Evolutionary conservation across 64 coral and sea anemone genomes (phyloP).

Genomic region (Trachythela sp.): DNA sequence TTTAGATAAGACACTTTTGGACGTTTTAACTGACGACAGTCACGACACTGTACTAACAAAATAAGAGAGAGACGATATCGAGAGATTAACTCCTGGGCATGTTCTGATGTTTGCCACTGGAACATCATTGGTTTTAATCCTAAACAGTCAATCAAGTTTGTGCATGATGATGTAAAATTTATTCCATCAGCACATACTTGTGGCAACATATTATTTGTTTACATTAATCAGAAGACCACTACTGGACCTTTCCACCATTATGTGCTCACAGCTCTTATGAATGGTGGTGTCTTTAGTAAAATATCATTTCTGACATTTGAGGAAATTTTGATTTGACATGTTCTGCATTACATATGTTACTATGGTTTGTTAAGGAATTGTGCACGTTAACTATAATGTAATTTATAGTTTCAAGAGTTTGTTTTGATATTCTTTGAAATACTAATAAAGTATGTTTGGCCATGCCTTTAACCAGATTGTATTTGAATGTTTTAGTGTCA

Average conservation of each 20-base stretch:
- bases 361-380: not conserved
- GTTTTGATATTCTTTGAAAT: too few species aligned
- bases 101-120: not conserved
- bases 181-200: slow-evolving; percentile 28
- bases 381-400: not conserved
- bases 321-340: not conserved
- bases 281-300: slow-evolving; percentile 40
- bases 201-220: slow-evolving; percentile 34
- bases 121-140: slow-evolving; percentile 17
- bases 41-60: not conserved
- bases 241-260: slow-evolving; percentile 25
- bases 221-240: slow-evolving; percentile 27
- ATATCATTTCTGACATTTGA: not conserved
- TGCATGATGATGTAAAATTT: slow-evolving; percentile 34
- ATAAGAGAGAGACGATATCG: not conserved
- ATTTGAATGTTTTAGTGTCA: too few species aligned
- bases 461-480: too few species aligned
- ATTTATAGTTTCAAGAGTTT: not conserved
- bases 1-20: not conserved
- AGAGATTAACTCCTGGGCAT: not conserved
- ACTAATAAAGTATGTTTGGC: too few species aligned
- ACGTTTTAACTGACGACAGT: not conserved
- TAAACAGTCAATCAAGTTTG: slow-evolving; percentile 12
- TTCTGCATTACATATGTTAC: not conserved
- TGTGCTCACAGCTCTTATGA: slow-evolving; percentile 37